Conservation (phyloP, 1,140 invertebrate species). For the Rhizoglyphus robini region DNA sequence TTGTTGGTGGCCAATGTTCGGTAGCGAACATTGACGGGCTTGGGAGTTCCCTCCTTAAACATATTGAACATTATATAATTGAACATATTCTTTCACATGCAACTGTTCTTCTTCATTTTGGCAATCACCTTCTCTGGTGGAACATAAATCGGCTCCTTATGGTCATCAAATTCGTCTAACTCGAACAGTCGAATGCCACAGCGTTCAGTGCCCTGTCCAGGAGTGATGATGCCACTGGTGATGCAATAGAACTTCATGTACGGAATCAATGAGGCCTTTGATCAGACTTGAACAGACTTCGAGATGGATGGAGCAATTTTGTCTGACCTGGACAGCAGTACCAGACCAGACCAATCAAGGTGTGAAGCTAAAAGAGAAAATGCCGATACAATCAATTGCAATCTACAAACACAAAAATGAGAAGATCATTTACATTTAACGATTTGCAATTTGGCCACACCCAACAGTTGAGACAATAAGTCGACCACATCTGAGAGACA, state of each 20-base stretch:
- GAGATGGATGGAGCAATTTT: not conserved
- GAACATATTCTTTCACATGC: not conserved
- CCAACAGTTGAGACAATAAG: not conserved
- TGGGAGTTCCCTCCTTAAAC: not conserved
- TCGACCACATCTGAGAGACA: constrained; percentile 12
- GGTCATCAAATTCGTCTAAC: constrained; percentile 23
- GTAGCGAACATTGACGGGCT: not conserved
- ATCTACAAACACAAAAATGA: not conserved
- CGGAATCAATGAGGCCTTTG: not conserved
- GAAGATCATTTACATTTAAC: constrained; percentile 2
- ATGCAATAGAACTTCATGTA: constrained; percentile 1
- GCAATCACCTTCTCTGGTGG: constrained; percentile 6
- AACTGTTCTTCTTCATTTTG: not conserved
- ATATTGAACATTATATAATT: too few relatives aligned
- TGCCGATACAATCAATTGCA: not conserved
- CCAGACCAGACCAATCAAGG: constrained; percentile 16
- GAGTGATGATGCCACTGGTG: not conserved
- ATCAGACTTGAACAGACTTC: not conserved
- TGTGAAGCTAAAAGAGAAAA: constrained; percentile 7
- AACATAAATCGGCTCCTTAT: constrained; percentile 22
- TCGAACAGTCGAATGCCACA: constrained; percentile 22
- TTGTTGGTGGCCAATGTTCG: constrained; percentile 8
- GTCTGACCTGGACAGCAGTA: constrained; percentile 9
- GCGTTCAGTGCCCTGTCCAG: not conserved
- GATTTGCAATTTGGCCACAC: not conserved